Conservation (phyloP, 2,888 invertebrate genomes). For the Petrophora chlorosata region DNA sequence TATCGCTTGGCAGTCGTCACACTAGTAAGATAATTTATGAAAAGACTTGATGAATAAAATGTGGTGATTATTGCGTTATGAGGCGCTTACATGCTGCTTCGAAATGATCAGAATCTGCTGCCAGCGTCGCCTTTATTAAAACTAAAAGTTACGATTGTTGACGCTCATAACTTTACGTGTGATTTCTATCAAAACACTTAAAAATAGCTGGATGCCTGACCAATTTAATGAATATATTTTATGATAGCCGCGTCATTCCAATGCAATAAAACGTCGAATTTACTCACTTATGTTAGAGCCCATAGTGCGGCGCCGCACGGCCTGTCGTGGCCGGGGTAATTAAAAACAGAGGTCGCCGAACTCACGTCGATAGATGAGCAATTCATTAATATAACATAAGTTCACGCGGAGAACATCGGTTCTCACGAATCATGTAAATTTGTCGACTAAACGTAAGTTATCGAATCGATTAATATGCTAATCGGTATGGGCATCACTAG, state of each 20-base stretch:
- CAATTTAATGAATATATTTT: constrained; percentile 43
- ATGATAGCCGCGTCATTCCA: constrained; percentile 38
- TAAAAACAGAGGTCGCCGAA: constrained; percentile 72
- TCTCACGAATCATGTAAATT: constrained; percentile 84
- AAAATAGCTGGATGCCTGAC: constrained; percentile 41
- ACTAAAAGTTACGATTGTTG: constrained; percentile 17
- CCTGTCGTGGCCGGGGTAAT: constrained; percentile 60
- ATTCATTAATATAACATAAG: constrained; percentile 83
- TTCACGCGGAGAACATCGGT: constrained; percentile 77
- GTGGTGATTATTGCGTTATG: constrained; percentile 5
- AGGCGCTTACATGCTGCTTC: not conserved
- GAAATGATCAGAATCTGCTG: not conserved
- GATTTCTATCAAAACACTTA: constrained; percentile 35
- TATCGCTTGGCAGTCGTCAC: too few relatives aligned
- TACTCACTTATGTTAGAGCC: constrained; percentile 30
- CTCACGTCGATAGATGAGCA: constrained; percentile 64
- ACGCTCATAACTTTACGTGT: constrained; percentile 18
- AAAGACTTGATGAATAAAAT: not conserved
- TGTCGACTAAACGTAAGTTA: constrained; percentile 82
- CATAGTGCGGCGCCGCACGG: constrained; percentile 41
- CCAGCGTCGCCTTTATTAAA: constrained; percentile 6
- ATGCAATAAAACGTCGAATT: constrained; percentile 45
- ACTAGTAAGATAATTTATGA: too few relatives aligned
- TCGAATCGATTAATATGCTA: constrained; percentile 83
- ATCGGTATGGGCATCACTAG: constrained; percentile 79